Conservation (phyloP, 2,113 vertebrate species). For the Forbesichthys agassizii region DNA sequence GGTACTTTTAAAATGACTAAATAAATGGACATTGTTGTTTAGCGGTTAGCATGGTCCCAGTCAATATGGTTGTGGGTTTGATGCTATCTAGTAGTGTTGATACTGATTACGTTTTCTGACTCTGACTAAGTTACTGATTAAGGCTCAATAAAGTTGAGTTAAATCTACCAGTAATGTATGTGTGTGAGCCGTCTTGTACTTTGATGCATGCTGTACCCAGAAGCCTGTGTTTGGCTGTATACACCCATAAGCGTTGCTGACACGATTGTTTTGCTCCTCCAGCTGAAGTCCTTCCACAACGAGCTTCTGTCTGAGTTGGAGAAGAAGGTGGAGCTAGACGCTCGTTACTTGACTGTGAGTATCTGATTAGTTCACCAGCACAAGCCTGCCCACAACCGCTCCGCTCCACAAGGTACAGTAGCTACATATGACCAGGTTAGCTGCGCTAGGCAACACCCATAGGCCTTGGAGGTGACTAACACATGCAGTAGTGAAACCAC, state of each 20-base stretch:
- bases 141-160: too few relatives aligned
- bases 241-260: neutral
- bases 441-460: slow-evolving; percentile 2
- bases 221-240: neutral
- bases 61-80: too few relatives aligned
- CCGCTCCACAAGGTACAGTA: neutral
- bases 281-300: slow-evolving; percentile 98
- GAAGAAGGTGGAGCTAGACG: slow-evolving; percentile 97
- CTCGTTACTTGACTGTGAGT: slow-evolving; percentile 95
- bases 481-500: too few relatives aligned
- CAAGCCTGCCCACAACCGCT: neutral
- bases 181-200: too few relatives aligned
- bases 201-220: neutral
- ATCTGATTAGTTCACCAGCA: slow-evolving; percentile 5
- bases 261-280: slow-evolving; percentile 17
- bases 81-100: too few relatives aligned
- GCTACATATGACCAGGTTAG: neutral
- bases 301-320: slow-evolving; percentile 95
- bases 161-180: too few relatives aligned
- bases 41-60: neutral
- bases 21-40: neutral
- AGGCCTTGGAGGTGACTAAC: too few relatives aligned
- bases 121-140: too few relatives aligned
- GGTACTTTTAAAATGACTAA: slow-evolving; percentile 62
- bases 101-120: too few relatives aligned